These are phyloP conservation scores for Alviniconcha strummeri DNA, from an alignment of 2,888 invertebrate genomes.

Conservation along the genomic window DNA sequence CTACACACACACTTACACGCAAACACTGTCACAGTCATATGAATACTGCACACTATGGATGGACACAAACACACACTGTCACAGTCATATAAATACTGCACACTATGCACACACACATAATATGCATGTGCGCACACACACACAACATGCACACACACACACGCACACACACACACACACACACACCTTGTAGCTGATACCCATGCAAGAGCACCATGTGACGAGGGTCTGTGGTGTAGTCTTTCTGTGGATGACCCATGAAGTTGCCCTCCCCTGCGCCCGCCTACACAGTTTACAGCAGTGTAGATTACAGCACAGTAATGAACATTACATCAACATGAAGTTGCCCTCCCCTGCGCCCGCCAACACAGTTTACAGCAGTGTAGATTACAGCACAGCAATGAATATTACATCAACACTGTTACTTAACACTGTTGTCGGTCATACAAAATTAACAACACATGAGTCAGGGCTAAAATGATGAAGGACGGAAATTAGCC, in stretches of 20 bases:
- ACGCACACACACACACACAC: neutral
- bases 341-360: constrained; percentile 77
- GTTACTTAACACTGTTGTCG: too few species aligned
- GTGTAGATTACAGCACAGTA: too few species aligned
- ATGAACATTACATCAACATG: neutral
- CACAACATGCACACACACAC: neutral
- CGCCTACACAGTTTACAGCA: constrained; percentile 73
- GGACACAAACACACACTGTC: neutral
- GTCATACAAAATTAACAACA: too few species aligned
- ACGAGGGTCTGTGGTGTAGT: constrained; percentile 91
- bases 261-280: constrained; percentile 77
- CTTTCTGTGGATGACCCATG: constrained; percentile 80
- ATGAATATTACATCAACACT: neutral
- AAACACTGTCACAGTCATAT: neutral
- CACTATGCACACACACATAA: neutral
- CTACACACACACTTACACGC: too few species aligned
- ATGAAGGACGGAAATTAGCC: too few species aligned
- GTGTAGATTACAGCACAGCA: too few species aligned
- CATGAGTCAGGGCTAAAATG: too few species aligned
- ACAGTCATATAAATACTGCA: neutral
- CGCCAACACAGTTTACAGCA: constrained; percentile 73
- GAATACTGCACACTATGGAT: neutral
- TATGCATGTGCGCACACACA: neutral
- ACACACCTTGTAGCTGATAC: constrained; percentile 77
- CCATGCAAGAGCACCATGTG: constrained; percentile 87